Base-by-base conservation (phyloP, 2,113 vertebrate species). In the Riparia riparia region DNA sequence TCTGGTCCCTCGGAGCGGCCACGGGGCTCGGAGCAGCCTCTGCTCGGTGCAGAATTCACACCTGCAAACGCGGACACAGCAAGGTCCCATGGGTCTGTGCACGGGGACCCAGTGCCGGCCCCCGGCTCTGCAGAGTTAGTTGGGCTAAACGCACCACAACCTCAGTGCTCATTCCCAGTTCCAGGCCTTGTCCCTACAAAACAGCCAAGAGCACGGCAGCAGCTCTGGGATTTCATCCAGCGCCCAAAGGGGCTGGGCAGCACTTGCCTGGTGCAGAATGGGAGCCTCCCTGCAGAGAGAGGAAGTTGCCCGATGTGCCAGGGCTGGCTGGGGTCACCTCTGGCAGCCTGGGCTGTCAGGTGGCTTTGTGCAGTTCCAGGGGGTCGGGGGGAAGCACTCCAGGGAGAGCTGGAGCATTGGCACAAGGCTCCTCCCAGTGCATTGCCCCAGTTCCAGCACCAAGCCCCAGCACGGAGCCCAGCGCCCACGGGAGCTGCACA, bases 81-180 rank as follows among this genome's bases (percentile, higher is more conserved):
- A 6, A 37, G 34, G 77, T 25, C 24, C 29, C 26, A 14, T 2
- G 4, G 5, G 28, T 6, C 0, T 2, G 34, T 24, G 25, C 7
- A 29, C 10, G 12, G 0, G 20, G 25, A 41, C 19, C 22, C 56
- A 20, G 34, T 1, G 2, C 21, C 89, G 39, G 51, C 22, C 44
- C 65, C 53, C 1, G 12, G 18, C 69, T 28, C 70, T 6, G 65
- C 29, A 7, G 79, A n/a, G 18, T n/a, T 31, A 26, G 8, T 19
- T 0, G 8, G 44, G 28, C 14, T n/a, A 29, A 28, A 29, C 3
- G 1, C 45, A 16, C 2, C 25, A 5, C 10, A 42, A 3, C 44
- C 63, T 3, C 1, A 21, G 31, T 0, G 1, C 6, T 1, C 20
- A 7, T 18, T 9, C 24, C 44, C 15, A 5, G 0, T 10, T 39